Percentiles rank a stretch among this genome's conserved stretches.
These are phyloP conservation scores for Lanistes nyassanus DNA, from an alignment of 1,140 invertebrate species.

Conservation along the genomic window DNA sequence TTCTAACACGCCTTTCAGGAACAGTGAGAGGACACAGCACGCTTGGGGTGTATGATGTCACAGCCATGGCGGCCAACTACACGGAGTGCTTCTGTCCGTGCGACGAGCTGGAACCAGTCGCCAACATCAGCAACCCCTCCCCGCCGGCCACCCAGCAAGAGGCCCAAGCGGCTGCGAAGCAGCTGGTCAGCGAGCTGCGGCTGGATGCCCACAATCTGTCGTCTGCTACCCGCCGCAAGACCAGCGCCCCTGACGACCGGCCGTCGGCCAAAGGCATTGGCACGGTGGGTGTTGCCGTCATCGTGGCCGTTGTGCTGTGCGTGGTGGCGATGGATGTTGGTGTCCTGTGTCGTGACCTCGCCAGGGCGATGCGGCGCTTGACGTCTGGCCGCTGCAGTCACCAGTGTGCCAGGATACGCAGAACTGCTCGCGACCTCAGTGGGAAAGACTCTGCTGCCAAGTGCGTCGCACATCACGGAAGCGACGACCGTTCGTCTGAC, in stretches of 20 bases:
- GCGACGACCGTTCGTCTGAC: no score
- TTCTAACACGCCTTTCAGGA: no score
- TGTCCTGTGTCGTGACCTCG: background rate
- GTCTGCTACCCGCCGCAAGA: conserved; percentile 1
- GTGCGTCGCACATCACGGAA: no score
- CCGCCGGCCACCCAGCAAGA: conserved; percentile 4
- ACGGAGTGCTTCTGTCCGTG: no score
- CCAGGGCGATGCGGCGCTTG: background rate
- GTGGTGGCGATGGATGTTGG: conserved; percentile 5
- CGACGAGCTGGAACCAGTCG: no score
- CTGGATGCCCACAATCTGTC: conserved; percentile 2
- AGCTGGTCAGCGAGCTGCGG: background rate
- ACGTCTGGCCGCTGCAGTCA: background rate
- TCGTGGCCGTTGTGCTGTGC: background rate
- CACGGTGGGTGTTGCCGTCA: background rate
- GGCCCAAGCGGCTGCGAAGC: background rate
- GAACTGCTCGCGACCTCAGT: no score
- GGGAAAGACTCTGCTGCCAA: no score
- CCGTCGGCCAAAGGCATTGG: conserved; percentile 8
- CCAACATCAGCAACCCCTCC: background rate
- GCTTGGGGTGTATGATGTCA: no score
- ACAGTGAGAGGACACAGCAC: no score
- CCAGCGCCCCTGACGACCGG: conserved; percentile 5
- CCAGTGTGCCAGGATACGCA: no score
- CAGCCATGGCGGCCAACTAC: no score